These are phyloP conservation scores for Alviniconcha strummeri DNA, from an alignment of 2,888 invertebrate genomes.

Conservation along the genomic window DNA sequence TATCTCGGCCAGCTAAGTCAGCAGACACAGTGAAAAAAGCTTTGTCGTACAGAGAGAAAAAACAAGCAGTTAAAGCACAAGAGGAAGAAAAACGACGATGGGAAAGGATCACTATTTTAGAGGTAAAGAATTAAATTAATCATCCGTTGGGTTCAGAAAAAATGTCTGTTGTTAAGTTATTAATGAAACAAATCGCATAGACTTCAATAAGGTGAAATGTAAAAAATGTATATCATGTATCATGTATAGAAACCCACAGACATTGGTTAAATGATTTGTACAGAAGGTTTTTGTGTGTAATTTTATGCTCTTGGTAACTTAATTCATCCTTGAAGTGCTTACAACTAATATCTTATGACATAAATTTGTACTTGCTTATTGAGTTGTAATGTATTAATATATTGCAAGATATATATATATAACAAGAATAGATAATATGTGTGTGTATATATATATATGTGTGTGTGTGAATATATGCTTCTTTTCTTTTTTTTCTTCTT, in stretches of 20 bases:
- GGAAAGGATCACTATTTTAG: constrained; percentile 62
- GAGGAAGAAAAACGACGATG: constrained; percentile 56
- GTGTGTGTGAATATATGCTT: background rate
- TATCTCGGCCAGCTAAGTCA: constrained; percentile 42
- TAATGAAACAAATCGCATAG: too few species aligned
- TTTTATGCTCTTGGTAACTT: too few species aligned
- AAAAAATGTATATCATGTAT: too few species aligned
- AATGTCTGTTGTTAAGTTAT: background rate
- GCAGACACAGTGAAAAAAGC: constrained; percentile 50
- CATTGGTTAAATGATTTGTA: too few species aligned
- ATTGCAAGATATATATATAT: background rate
- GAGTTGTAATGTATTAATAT: too few species aligned
- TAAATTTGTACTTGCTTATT: too few species aligned
- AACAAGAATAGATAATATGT: background rate
- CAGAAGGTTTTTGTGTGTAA: too few species aligned
- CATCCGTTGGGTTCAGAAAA: too few species aligned
- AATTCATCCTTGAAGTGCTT: too few species aligned
- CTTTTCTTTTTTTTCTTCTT: constrained; percentile 14
- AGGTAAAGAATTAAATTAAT: constrained; percentile 45
- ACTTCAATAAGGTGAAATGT: too few species aligned
- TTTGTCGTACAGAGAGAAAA: constrained; percentile 53
- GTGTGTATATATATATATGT: background rate
- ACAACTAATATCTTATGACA: too few species aligned
- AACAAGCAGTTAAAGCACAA: constrained; percentile 53
- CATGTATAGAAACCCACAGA: too few species aligned